Percentiles rank a stretch among this genome's conserved stretches.
Evolutionary conservation across 2,888 invertebrate genomes (phyloP).

Genomic region (Oxytorus armatus): DNA sequence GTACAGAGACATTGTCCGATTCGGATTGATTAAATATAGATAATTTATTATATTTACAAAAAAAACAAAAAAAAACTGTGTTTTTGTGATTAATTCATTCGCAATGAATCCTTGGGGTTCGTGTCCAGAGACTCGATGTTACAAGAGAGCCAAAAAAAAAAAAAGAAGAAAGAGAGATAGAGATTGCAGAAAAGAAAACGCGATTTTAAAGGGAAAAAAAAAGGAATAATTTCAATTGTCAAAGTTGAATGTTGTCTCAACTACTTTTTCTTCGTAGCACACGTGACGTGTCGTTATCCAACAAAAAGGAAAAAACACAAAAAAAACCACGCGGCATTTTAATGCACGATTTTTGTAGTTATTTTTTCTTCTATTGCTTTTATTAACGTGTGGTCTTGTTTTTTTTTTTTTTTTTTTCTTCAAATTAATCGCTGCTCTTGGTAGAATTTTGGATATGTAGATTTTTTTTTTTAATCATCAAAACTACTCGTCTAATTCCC

Average conservation of each 20-base stretch:
- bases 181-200: not conserved
- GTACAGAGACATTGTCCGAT: constrained; percentile 82
- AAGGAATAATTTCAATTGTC: constrained; percentile 7
- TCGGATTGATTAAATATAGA: constrained; percentile 81
- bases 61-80: constrained; percentile 63
- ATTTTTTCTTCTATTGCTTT: constrained; percentile 44
- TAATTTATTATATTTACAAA: constrained; percentile 82
- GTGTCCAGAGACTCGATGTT: constrained; percentile 76
- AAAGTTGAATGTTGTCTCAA: constrained; percentile 15
- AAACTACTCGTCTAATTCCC: constrained; percentile 22
- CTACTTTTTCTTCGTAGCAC: constrained; percentile 51
- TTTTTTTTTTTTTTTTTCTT: constrained; percentile 66
- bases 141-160: constrained; percentile 57
- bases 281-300: constrained; percentile 75
- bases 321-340: constrained; percentile 74
- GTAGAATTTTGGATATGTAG: constrained; percentile 58
- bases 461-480: constrained; percentile 58
- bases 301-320: constrained; percentile 26
- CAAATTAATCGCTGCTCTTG: constrained; percentile 66
- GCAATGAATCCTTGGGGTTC: constrained; percentile 66
- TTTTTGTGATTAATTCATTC: constrained; percentile 60
- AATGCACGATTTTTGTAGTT: constrained; percentile 71
- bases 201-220: too few species aligned
- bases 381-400: constrained; percentile 56
- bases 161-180: too few species aligned